Evolutionary conservation across 35 echinoderm and acorn worm species (phyloP).

Genomic region (Acanthaster planci): DNA sequence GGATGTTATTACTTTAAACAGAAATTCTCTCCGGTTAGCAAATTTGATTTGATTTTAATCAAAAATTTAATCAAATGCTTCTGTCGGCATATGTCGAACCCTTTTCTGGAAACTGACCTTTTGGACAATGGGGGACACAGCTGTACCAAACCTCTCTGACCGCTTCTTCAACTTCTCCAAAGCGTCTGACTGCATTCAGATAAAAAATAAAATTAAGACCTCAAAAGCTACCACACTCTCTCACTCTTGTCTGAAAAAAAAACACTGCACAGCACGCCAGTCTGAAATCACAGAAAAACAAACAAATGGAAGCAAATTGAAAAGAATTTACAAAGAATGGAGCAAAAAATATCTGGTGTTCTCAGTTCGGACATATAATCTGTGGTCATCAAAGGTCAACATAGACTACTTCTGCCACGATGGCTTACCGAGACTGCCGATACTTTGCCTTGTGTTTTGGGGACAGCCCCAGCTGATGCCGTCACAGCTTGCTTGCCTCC

Average conservation of each 20-base stretch:
- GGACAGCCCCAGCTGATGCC: not conserved
- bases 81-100: too few species aligned
- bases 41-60: not conserved
- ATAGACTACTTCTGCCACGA: too few species aligned
- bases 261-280: too few species aligned
- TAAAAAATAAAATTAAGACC: not conserved
- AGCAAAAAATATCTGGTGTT: too few species aligned
- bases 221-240: too few species aligned
- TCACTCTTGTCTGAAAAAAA: too few species aligned
- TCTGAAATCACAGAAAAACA: too few species aligned
- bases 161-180: slow-evolving; percentile 42
- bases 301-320: too few species aligned
- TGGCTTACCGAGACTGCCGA: not conserved
- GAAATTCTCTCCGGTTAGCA: not conserved
- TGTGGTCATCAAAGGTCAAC: too few species aligned
- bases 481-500: not conserved
- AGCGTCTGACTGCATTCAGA: not conserved
- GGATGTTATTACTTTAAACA: not conserved
- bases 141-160: slow-evolving; percentile 33
- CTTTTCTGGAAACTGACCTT: slow-evolving; percentile 20
- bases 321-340: too few species aligned
- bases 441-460: slow-evolving; percentile 11
- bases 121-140: slow-evolving; percentile 10
- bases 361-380: too few species aligned
- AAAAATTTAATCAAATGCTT: not conserved